A percentile compares a stretch with the other conserved stretches of the same genome.
Evolutionary conservation across 2,797 vertebrate species (phyloP).

Genomic region (Notolepis coatsorum): DNA sequence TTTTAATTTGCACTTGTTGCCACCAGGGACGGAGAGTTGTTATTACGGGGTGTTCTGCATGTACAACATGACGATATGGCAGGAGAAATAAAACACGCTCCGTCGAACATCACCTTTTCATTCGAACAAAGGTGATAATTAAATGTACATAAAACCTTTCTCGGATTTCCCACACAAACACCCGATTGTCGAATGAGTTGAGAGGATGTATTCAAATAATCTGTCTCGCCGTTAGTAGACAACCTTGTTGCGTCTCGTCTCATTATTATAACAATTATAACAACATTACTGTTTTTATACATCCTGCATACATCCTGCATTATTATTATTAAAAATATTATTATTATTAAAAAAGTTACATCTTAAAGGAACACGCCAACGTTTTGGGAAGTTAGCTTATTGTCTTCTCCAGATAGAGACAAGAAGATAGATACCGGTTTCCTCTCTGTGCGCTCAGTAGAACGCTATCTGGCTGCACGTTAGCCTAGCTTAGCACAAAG

Average conservation of each 20-base stretch:
- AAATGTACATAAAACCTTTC: conserved; percentile 5
- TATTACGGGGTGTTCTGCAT: background rate
- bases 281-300: conserved; percentile 11
- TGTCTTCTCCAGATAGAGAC: background rate
- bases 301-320: no score
- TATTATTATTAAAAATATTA: no score
- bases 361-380: no score
- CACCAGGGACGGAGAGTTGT: background rate
- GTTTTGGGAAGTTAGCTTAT: no score
- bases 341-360: no score
- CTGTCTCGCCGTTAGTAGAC: background rate
- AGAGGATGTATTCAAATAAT: background rate
- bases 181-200: background rate
- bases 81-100: background rate
- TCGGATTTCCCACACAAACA: background rate
- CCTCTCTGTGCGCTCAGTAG: no score
- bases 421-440: no score
- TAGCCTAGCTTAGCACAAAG: no score
- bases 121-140: background rate
- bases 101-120: background rate
- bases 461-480: no score
- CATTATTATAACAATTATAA: no score
- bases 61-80: background rate
- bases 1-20: conserved; percentile 15
- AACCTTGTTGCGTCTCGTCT: conserved; percentile 8